phyloP scores from a whole-genome alignment of 2,797 vertebrate species.

The Mycteria americana region DNA sequence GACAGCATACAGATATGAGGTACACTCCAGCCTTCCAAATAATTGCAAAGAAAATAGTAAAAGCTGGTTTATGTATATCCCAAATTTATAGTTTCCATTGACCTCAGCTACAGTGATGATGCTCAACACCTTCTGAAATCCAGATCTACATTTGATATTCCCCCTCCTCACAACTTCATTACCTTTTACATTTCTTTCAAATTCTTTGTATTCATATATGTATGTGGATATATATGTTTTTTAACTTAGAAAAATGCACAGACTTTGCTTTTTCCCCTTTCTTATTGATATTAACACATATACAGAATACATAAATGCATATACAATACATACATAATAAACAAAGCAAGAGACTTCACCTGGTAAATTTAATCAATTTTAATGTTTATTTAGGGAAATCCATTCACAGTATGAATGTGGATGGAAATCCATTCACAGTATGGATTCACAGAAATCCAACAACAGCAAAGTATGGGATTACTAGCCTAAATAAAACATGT shows the following conservation, averaged over 20 bases:
- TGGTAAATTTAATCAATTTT: neutral
- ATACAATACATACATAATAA: neutral
- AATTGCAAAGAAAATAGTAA: neutral
- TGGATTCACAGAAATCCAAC: neutral
- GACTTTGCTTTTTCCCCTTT: accelerated
- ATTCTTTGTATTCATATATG: neutral
- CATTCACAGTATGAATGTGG: neutral
- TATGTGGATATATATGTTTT: neutral
- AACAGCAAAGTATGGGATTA: neutral
- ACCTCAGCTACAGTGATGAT: neutral
- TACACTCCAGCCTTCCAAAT: neutral
- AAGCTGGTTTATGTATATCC: neutral
- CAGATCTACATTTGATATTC: neutral
- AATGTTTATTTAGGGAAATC: neutral
- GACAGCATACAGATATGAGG: neutral
- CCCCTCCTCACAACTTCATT: neutral
- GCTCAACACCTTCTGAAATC: neutral
- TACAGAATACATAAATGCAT: neutral
- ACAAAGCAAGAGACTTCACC: neutral
- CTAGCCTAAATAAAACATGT: neutral
- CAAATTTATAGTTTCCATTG: neutral
- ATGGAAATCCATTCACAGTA: neutral
- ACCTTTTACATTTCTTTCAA: neutral
- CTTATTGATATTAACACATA: neutral
- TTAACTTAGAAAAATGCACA: neutral